Evolutionary conservation across 2,888 invertebrate genomes (phyloP), one percentile per base, ranked within the genome.

Genomic region (Microctonus hyperodae): DNA sequence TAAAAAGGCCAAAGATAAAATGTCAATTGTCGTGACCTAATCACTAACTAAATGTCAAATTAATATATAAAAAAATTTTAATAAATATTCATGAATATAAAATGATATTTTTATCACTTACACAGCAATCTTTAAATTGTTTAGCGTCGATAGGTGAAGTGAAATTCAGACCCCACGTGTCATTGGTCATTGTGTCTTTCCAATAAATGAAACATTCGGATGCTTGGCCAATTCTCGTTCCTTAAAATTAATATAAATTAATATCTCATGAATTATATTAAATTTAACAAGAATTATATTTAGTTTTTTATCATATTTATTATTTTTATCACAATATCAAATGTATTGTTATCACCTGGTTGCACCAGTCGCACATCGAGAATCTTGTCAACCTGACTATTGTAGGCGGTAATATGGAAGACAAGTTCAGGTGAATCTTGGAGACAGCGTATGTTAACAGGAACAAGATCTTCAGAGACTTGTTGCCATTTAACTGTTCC

Each of bases 171-270:
- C 98, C 98, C 98, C 98, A 98, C 51, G 98, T 98, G 85, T 96
- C 96, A 85, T 94, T 95, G 79, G 95, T 95, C 92, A 95, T 94
- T 58, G 96, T 93, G 86, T 98, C 98, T 85, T 96, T 96, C 98
- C 98, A 98, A 86, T 98, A 98, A 67, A 98, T 95, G 86, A 98
- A 98, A 86, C 98, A 97, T 88, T 98, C 98, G 44, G 97, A 97
- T 50, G 97, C 97, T 86, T 97, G 97, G 23, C 97, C 97, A 83
- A 98, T 95, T 76, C 97, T 90, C 64, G 97, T 98, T 67, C 97
- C 97, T 96, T 84, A 28, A 87, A 86, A 74, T 55, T 44, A 22
- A 22, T 13, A 55, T 20, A 22, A n/a, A n/a, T n/a, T n/a, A n/a
- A n/a, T 20, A 25, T 31, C 20, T 22, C 4, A 35, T 11, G 20